Conservation (phyloP, 2,888 invertebrate species). For the Plebejus melissa region DNA sequence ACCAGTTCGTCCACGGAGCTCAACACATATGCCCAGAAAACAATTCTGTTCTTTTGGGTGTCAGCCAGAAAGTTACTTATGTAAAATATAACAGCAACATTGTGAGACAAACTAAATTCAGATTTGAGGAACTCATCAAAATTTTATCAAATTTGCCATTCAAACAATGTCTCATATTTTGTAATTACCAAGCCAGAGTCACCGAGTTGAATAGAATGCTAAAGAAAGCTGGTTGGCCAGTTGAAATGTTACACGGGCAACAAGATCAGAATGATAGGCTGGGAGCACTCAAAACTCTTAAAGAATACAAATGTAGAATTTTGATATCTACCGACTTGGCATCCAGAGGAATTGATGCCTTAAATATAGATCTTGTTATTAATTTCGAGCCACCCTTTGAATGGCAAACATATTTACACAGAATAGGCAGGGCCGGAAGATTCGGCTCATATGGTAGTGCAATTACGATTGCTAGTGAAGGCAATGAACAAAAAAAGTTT, state of each 20-base stretch:
- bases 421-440: constrained; percentile 96
- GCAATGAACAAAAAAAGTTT: constrained; percentile 81
- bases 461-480: constrained; percentile 84
- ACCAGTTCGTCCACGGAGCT: constrained; percentile 88
- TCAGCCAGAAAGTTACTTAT: constrained; percentile 86
- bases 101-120: constrained; percentile 82
- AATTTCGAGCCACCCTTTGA: constrained; percentile 93
- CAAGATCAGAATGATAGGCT: constrained; percentile 89
- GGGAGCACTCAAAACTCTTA: constrained; percentile 86
- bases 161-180: constrained; percentile 95
- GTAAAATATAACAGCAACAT: constrained; percentile 81
- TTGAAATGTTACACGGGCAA: constrained; percentile 86
- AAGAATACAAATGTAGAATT: constrained; percentile 89
- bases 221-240: constrained; percentile 86
- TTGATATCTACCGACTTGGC: constrained; percentile 94
- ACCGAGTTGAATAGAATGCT: constrained; percentile 87
- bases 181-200: constrained; percentile 92
- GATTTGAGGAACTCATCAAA: constrained; percentile 81
- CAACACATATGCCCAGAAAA: constrained; percentile 85
- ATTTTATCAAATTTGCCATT: constrained; percentile 87
- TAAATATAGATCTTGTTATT: constrained; percentile 94
- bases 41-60: constrained; percentile 83
- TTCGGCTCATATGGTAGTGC: constrained; percentile 93
- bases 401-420: constrained; percentile 92
- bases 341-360: constrained; percentile 96